phyloP scores from a whole-genome alignment of 2,888 invertebrate species.

The Drosophila flavopinicola region DNA sequence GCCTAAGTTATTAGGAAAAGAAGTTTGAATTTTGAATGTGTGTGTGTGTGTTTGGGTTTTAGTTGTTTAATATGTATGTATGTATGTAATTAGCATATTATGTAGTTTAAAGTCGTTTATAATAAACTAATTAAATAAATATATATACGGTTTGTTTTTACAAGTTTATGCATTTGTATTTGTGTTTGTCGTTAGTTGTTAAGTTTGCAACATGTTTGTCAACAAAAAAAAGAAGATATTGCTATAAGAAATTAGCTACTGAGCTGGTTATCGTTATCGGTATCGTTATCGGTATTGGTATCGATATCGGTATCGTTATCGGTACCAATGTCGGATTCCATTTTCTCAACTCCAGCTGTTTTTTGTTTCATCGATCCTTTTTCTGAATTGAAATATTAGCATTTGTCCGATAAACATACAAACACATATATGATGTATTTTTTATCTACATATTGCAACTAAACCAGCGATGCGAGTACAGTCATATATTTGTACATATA shows the following conservation, averaged over 20 bases:
- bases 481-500: conserved; percentile 27
- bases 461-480: conserved; percentile 63
- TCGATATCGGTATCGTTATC: neutral
- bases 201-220: conserved; percentile 16
- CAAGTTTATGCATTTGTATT: conserved; percentile 31
- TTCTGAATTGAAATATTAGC: conserved; percentile 3
- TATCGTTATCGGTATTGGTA: conserved; percentile 3
- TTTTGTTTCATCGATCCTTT: neutral
- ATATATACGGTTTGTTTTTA: conserved; percentile 49
- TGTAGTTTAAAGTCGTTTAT: conserved; percentile 67
- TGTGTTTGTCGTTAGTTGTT: conserved; percentile 19
- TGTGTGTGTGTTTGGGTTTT: conserved; percentile 32
- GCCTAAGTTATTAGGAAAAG: conserved; percentile 72
- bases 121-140: conserved; percentile 77
- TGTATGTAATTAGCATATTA: conserved; percentile 67
- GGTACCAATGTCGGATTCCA: neutral
- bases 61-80: conserved; percentile 54
- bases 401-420: conserved; percentile 10
- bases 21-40: conserved; percentile 40
- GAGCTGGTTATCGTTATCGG: conserved; percentile 6
- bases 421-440: conserved; percentile 9
- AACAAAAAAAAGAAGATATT: conserved; percentile 10
- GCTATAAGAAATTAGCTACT: conserved; percentile 25
- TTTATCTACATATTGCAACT: conserved; percentile 77
- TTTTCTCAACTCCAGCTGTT: neutral